Evolutionary conservation across 2,888 invertebrate genomes (phyloP).

Genomic region (Saturnia japonica): DNA sequence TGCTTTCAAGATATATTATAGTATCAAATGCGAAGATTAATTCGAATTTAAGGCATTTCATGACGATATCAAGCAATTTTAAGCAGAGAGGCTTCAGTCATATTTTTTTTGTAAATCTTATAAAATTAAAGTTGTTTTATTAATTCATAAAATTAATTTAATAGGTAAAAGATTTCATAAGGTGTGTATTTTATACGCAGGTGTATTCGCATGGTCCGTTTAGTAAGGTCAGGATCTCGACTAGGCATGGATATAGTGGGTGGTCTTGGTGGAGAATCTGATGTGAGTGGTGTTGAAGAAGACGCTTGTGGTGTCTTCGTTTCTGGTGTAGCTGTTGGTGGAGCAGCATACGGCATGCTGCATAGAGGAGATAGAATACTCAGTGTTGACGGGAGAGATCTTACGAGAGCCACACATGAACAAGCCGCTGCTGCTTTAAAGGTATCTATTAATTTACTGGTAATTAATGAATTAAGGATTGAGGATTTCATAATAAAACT

Average conservation of each 20-base stretch:
- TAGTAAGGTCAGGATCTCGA: slow-evolving; percentile 74
- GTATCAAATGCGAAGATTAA: too few species aligned
- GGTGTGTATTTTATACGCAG: slow-evolving; percentile 38
- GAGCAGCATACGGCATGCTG: slow-evolving; percentile 76
- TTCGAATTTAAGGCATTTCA: too few species aligned
- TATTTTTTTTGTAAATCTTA: not conserved
- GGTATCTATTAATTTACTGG: slow-evolving; percentile 44
- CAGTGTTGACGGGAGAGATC: slow-evolving; percentile 88
- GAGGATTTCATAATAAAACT: not conserved
- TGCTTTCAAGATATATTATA: too few species aligned
- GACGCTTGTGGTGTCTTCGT: slow-evolving; percentile 77
- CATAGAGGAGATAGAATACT: slow-evolving; percentile 88
- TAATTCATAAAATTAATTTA: not conserved
- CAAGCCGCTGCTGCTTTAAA: slow-evolving; percentile 86
- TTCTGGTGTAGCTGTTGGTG: slow-evolving; percentile 70
- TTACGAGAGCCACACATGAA: slow-evolving; percentile 89
- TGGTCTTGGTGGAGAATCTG: slow-evolving; percentile 70
- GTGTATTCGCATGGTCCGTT: slow-evolving; percentile 74
- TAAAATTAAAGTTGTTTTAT: not conserved
- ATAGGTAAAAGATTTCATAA: not conserved
- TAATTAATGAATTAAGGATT: not conserved
- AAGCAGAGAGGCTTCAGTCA: too few species aligned
- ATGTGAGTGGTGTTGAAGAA: slow-evolving; percentile 55
- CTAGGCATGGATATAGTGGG: slow-evolving; percentile 80
- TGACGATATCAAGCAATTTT: too few species aligned